Percentiles rank a stretch among this genome's conserved stretches.
Conservation (phyloP, 2,888 invertebrate genomes). For the Cetonia aurata region DNA sequence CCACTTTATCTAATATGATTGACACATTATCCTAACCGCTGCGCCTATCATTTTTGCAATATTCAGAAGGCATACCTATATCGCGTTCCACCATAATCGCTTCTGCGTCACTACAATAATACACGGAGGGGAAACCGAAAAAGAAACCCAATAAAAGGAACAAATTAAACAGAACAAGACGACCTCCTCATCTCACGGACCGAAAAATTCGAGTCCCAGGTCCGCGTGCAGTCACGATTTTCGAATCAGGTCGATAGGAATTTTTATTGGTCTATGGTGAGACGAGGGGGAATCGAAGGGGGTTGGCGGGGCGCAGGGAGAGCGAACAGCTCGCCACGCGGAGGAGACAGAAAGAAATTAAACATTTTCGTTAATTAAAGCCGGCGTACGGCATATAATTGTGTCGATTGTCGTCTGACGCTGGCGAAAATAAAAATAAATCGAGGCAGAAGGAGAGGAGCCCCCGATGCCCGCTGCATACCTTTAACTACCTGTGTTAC, state of each 20-base stretch:
- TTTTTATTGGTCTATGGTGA: constrained; percentile 15
- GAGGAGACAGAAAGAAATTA: constrained; percentile 26
- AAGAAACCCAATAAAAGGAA: no score
- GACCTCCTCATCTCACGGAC: not conserved
- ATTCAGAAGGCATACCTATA: not conserved
- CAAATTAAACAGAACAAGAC: not conserved
- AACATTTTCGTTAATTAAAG: constrained; percentile 33
- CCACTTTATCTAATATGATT: not conserved
- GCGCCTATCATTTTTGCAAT: not conserved
- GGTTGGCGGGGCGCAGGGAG: not conserved
- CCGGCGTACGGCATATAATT: constrained; percentile 26
- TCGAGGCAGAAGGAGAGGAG: no score
- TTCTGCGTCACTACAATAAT: constrained; percentile 5
- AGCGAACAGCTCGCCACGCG: not conserved
- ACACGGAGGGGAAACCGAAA: not conserved
- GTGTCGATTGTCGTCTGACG: constrained; percentile 26
- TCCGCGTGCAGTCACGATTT: constrained; percentile 23
- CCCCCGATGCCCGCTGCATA: no score
- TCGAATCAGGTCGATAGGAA: constrained; percentile 30
- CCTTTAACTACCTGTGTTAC: no score
- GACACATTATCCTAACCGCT: constrained; percentile 21
- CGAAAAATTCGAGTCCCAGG: constrained; percentile 3
- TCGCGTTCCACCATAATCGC: constrained; percentile 2
- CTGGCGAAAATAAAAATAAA: constrained; percentile 11
- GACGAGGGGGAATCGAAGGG: not conserved